phyloP scores from a whole-genome alignment of 2,888 invertebrate genomes.

The Alviniconcha strummeri region DNA sequence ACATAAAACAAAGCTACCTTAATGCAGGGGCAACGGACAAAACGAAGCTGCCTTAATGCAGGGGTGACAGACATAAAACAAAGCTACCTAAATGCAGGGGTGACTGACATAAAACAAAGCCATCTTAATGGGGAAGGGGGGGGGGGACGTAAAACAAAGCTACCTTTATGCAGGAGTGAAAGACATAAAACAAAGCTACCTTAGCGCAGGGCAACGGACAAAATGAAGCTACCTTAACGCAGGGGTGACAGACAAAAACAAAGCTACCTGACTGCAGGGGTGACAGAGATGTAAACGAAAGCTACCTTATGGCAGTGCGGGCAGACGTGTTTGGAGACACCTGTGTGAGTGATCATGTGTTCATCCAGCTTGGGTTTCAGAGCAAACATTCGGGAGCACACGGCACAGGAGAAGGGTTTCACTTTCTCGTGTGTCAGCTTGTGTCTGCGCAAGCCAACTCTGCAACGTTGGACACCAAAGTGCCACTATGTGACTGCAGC shows the following conservation, averaged over 20 bases:
- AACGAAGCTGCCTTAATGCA: too few relatives aligned
- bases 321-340: slow-evolving; percentile 43
- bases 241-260: too few relatives aligned
- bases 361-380: slow-evolving; percentile 48
- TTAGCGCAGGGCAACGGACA: not conserved
- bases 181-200: not conserved
- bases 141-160: too few relatives aligned
- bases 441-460: slow-evolving; percentile 47
- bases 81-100: not conserved
- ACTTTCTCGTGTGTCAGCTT: slow-evolving; percentile 42
- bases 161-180: too few relatives aligned
- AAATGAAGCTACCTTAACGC: not conserved
- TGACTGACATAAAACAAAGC: not conserved
- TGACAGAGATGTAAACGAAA: too few relatives aligned
- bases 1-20: too few relatives aligned
- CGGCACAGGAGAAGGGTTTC: slow-evolving; percentile 45
- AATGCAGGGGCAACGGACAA: too few relatives aligned
- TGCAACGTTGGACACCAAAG: not conserved
- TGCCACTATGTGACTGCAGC: not conserved
- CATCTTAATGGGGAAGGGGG: not conserved
- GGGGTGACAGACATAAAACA: too few relatives aligned
- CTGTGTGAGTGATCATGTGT: slow-evolving; percentile 51
- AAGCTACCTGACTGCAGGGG: too few relatives aligned
- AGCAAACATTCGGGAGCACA: slow-evolving; percentile 50
- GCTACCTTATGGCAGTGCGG: slow-evolving; percentile 34